Evolutionary conservation across 2,888 invertebrate genomes (phyloP).

Genomic region (Enchytraeus crypticus): DNA sequence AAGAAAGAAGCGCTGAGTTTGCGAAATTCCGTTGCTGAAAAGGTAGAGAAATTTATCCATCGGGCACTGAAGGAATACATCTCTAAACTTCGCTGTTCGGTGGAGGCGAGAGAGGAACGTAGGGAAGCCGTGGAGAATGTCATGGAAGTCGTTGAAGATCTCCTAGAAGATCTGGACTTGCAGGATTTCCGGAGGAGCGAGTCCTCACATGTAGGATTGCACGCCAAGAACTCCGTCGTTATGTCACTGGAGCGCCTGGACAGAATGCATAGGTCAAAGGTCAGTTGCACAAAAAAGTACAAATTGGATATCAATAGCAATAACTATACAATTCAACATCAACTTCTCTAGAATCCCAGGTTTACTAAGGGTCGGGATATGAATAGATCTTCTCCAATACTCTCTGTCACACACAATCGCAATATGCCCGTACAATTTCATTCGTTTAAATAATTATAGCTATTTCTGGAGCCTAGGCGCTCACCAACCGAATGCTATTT

Average conservation of each 20-base stretch:
- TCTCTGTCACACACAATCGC: too few relatives aligned
- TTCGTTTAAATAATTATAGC: background rate
- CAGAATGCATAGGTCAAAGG: background rate
- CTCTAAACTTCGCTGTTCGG: too few relatives aligned
- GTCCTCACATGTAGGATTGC: background rate
- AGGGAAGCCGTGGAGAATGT: background rate
- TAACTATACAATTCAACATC: too few relatives aligned
- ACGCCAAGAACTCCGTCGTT: background rate
- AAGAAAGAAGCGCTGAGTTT: background rate
- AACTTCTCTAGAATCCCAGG: too few relatives aligned
- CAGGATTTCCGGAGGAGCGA: background rate
- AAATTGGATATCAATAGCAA: too few relatives aligned
- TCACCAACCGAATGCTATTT: too few relatives aligned
- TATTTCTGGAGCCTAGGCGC: too few relatives aligned
- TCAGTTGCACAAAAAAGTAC: too few relatives aligned
- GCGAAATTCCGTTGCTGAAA: background rate
- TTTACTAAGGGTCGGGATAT: too few relatives aligned
- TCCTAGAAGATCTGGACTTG: background rate
- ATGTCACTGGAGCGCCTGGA: background rate
- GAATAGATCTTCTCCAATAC: too few relatives aligned
- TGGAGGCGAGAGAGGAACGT: background rate
- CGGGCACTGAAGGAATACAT: background rate
- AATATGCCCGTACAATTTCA: too few relatives aligned
- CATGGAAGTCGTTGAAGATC: background rate
- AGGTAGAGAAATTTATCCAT: background rate